Evolutionary conservation across 2,888 invertebrate species (phyloP).

Genomic region (Standfussiana lucernea): DNA sequence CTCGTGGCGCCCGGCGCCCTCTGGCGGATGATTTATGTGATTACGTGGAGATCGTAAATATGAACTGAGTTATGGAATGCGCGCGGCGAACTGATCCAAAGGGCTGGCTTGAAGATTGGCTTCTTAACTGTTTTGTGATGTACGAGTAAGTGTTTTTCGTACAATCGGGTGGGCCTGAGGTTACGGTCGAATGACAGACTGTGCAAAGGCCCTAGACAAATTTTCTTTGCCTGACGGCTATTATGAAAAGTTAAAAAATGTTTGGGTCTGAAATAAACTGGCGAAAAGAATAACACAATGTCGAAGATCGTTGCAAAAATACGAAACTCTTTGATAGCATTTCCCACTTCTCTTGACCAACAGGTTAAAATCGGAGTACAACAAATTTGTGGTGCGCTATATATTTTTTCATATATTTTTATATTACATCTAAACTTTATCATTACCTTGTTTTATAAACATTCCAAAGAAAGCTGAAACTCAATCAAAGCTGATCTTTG

Average conservation of each 20-base stretch:
- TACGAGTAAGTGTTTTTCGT: background rate
- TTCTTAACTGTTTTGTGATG: conserved; percentile 26
- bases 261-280: background rate
- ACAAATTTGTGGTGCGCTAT: background rate
- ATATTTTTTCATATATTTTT: too few relatives aligned
- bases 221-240: background rate
- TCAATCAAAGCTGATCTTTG: conserved; percentile 18
- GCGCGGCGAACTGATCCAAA: conserved; percentile 26
- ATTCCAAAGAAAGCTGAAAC: background rate
- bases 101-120: conserved; percentile 8
- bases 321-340: background rate
- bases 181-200: background rate
- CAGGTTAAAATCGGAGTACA: background rate
- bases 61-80: conserved; percentile 28
- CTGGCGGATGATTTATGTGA: conserved; percentile 39
- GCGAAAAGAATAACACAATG: background rate
- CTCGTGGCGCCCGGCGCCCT: conserved; percentile 26
- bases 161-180: background rate
- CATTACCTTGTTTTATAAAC: background rate
- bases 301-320: background rate
- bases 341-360: background rate
- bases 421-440: background rate
- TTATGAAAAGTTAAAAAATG: background rate
- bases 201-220: background rate
- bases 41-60: conserved; percentile 41